Conservation (phyloP, 1,140 invertebrate genomes). For the Steinernema khuongi region DNA sequence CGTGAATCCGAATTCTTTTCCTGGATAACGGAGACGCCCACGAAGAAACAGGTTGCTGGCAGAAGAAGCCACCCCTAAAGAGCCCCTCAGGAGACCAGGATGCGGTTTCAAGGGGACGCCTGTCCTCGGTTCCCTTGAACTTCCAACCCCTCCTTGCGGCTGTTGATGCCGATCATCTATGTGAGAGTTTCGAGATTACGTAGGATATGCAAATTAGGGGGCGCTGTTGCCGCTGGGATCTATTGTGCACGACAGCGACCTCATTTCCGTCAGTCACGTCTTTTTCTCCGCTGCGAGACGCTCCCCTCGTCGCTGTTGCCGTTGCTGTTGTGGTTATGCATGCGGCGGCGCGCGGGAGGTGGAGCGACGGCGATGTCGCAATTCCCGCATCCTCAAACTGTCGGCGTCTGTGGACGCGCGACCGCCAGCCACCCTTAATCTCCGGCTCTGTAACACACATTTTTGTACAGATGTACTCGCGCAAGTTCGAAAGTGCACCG, state of each 20-base stretch:
- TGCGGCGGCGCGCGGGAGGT: background rate
- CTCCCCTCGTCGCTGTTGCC: background rate
- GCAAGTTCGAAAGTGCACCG: background rate
- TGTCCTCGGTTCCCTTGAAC: background rate
- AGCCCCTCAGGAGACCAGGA: no score
- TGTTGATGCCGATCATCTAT: background rate
- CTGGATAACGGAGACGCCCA: no score
- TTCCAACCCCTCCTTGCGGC: background rate
- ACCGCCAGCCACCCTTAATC: background rate
- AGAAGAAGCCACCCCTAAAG: no score
- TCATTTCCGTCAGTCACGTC: constrained; percentile 8
- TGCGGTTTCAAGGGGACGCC: no score
- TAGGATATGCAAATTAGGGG: constrained; percentile 9
- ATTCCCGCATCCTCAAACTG: background rate
- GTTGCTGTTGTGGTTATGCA: background rate
- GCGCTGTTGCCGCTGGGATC: background rate
- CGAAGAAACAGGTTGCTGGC: no score
- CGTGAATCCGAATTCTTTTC: background rate
- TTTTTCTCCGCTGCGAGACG: background rate
- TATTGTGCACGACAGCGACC: constrained; percentile 4
- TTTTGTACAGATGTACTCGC: constrained; percentile 3
- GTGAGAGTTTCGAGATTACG: background rate
- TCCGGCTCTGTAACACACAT: background rate
- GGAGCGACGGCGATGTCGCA: background rate
- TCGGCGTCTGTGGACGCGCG: background rate